Conservation (phyloP, 1,140 invertebrate species). For the Drosophila lacertosa region DNA sequence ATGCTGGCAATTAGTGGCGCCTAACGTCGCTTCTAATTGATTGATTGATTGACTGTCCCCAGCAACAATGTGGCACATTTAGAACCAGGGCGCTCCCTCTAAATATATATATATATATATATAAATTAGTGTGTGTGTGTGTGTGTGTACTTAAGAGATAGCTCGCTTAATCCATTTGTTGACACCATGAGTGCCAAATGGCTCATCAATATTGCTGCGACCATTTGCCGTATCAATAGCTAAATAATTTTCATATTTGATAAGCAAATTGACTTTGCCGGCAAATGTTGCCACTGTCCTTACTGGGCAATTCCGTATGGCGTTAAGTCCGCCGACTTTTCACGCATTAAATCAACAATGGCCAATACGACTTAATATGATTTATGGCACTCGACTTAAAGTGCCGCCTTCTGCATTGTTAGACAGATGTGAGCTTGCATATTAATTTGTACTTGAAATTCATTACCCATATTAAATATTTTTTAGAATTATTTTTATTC, state of each 20-base stretch:
- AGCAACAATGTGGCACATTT: slow-evolving; percentile 4
- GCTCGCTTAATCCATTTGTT: slow-evolving; percentile 10
- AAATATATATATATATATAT: not conserved
- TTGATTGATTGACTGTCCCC: slow-evolving; percentile 50
- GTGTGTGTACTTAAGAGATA: not conserved
- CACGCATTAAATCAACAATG: slow-evolving; percentile 5
- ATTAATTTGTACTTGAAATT: not conserved
- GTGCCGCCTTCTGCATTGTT: not conserved
- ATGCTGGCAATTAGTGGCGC: slow-evolving; percentile 50
- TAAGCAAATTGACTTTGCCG: slow-evolving; percentile 57
- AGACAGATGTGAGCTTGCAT: not conserved
- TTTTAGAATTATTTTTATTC: no score
- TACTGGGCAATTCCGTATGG: slow-evolving; percentile 5
- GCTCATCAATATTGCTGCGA: slow-evolving; percentile 42
- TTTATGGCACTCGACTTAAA: not conserved
- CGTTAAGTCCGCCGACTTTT: slow-evolving; percentile 6
- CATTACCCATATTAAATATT: not conserved
- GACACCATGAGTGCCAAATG: slow-evolving; percentile 33
- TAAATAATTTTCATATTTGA: slow-evolving; percentile 58
- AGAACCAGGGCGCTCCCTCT: not conserved
- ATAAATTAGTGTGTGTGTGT: no score
- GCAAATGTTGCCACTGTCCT: not conserved
- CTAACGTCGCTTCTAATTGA: slow-evolving; percentile 56
- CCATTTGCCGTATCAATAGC: slow-evolving; percentile 43
- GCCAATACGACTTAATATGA: slow-evolving; percentile 2